Base-by-base conservation (phyloP, 2,797 vertebrate genomes). In the Sebastes vulpes region DNA sequence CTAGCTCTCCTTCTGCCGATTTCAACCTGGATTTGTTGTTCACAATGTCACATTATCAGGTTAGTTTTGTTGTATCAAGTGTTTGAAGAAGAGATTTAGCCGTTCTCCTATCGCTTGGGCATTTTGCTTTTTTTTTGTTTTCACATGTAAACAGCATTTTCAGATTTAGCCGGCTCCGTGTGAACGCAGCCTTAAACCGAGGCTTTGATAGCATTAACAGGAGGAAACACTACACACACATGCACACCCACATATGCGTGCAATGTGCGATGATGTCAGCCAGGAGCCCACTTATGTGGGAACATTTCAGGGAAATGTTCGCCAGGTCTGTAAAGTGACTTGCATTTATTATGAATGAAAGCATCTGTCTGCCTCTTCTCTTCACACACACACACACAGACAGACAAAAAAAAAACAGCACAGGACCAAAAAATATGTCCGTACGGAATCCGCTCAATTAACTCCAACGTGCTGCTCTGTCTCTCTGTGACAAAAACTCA, bases 331-430 rank as follows among this genome's bases (percentile, higher is more conserved):
- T 79, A 79, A 89, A 89, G 52, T 87, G 87, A 91, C 82, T 83
- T 65, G 56, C 63, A 89, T 90, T 82, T 82, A 88, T 91, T 83
- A 89, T 90, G 79, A 81, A 93, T 83, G 77, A 89, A 79, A 76
- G 72, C 91, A 90, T 86, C 87, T 89, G 90, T 82, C 67, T 60
- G 48, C 29, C 56, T 84, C 57, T 59, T 61, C 18, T 26, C 48
- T 50, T 52, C 61, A 63, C 81, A 65, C 31, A 31, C 31, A 38
- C 46, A 38, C 31, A 25, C 26, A 26, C 18, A 61, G 3, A 31
- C 14, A 50, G 4, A 50, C 5, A 6, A 54, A 2, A 53, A 53
- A 6, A 53, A 72, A 35, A 25, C 65, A 57, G 32, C 54, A 23
- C 1, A 74, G 56, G 61, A 64, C 28, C 50, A 29, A 70, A 48